A percentile compares a stretch with the other conserved stretches of the same genome.
Evolutionary conservation across 2,113 vertebrate genomes (phyloP).

Genomic region (Grus americana): DNA sequence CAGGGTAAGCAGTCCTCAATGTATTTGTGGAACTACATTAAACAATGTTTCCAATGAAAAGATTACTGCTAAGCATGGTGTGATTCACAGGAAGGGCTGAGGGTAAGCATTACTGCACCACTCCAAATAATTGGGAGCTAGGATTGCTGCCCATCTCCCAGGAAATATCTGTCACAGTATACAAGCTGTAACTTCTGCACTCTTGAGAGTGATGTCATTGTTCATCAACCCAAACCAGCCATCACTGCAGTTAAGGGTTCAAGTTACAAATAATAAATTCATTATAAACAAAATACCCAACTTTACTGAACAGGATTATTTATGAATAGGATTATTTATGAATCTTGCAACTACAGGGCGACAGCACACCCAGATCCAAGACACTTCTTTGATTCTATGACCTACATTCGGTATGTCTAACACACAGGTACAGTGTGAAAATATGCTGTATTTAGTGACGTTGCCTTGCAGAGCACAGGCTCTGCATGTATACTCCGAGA

Average conservation of each 20-base stretch:
- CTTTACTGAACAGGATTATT: neutral
- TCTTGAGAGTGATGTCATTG: neutral
- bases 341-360: fast-evolving
- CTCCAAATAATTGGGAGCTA: neutral
- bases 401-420: neutral
- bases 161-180: neutral
- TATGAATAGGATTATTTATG: neutral
- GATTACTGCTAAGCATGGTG: neutral
- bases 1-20: neutral
- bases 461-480: neutral
- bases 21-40: neutral
- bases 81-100: neutral
- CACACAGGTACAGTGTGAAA: neutral
- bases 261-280: neutral
- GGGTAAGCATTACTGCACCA: neutral
- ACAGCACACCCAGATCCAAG: neutral
- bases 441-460: neutral
- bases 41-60: neutral
- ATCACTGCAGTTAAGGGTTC: neutral
- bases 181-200: neutral
- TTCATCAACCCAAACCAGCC: neutral
- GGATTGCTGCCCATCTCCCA: neutral
- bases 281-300: neutral
- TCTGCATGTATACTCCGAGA: fast-evolving
- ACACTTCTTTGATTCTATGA: neutral